Percentiles rank a stretch among this genome's conserved stretches.
phyloP scores from a whole-genome alignment of 2,113 vertebrate species.

The Antigone vipio region DNA sequence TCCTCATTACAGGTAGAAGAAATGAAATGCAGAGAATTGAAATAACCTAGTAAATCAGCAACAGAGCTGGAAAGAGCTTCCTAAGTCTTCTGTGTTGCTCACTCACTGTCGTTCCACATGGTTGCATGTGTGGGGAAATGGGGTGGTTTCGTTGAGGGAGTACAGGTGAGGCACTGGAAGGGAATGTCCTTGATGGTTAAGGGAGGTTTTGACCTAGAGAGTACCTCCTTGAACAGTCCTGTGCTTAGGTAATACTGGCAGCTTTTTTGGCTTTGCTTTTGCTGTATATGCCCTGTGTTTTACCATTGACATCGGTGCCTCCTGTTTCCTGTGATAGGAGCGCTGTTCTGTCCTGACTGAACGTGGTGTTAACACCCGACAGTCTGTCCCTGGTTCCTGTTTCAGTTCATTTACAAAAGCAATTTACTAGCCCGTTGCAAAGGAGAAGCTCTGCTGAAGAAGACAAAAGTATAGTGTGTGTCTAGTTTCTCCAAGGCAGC shows the following conservation, averaged over 20 bases:
- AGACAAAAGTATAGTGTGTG: not conserved
- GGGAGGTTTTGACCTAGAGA: not conserved
- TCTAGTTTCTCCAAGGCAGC: not conserved
- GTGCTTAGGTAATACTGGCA: not conserved
- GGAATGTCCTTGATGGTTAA: not conserved
- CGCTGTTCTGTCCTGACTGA: not conserved
- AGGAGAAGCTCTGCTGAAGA: not conserved
- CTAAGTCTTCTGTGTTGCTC: not conserved
- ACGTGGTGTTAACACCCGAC: not conserved
- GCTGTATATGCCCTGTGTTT: not conserved
- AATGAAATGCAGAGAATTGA: not conserved
- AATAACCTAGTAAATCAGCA: not conserved
- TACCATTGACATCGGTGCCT: not conserved
- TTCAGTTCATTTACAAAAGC: not conserved
- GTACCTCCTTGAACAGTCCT: not conserved
- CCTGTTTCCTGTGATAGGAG: conserved; percentile 6
- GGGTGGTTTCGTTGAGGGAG: not conserved
- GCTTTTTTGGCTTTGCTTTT: not conserved
- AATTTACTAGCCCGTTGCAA: not conserved
- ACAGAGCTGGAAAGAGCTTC: not conserved
- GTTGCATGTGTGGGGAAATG: not conserved
- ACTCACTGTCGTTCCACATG: not conserved
- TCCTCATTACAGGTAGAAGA: not conserved
- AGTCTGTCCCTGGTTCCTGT: not conserved
- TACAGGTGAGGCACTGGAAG: not conserved